These are phyloP conservation scores for Corbicula japonica DNA, from an alignment of 2,888 invertebrate genomes.

Conservation along the genomic window DNA sequence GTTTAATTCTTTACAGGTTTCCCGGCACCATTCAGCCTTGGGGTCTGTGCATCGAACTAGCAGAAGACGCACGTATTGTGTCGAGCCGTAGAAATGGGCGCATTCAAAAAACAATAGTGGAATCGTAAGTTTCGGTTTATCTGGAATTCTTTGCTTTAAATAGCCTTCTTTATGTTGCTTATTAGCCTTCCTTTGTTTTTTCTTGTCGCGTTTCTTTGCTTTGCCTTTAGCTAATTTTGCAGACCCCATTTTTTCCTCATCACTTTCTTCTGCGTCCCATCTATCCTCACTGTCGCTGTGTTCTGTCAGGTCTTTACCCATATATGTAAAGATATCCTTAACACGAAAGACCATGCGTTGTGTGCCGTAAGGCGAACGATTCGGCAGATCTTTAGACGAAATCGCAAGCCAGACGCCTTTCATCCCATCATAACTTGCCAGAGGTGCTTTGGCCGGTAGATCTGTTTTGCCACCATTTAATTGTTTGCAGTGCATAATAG, in stretches of 20 bases:
- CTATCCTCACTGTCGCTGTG: conserved; percentile 26
- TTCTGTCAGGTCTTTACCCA: conserved; percentile 22
- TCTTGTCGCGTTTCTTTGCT: conserved; percentile 14
- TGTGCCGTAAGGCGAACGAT: conserved; percentile 61
- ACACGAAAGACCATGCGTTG: conserved; percentile 59
- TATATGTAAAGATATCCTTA: conserved; percentile 52
- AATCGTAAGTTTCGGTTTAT: conserved; percentile 35
- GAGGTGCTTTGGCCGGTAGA: conserved; percentile 58
- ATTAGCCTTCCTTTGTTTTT: conserved; percentile 40
- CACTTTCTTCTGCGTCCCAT: conserved; percentile 34
- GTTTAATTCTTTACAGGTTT: conserved; percentile 59
- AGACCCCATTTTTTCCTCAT: not conserved
- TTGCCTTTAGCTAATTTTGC: conserved; percentile 39
- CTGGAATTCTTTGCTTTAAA: conserved; percentile 50
- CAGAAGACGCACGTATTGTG: conserved; percentile 62
- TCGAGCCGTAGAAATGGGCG: conserved; percentile 61
- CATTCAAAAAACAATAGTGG: conserved; percentile 68
- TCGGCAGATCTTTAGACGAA: conserved; percentile 51
- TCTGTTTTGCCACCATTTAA: conserved; percentile 59
- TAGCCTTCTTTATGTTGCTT: conserved; percentile 61
- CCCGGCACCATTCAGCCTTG: conserved; percentile 60
- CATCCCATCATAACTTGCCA: conserved; percentile 56
- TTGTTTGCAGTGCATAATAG: conserved; percentile 41
- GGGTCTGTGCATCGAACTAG: conserved; percentile 52
- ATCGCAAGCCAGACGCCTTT: conserved; percentile 63